phyloP scores from a whole-genome alignment of 2,113 vertebrate species.

The Myotis brandtii region DNA sequence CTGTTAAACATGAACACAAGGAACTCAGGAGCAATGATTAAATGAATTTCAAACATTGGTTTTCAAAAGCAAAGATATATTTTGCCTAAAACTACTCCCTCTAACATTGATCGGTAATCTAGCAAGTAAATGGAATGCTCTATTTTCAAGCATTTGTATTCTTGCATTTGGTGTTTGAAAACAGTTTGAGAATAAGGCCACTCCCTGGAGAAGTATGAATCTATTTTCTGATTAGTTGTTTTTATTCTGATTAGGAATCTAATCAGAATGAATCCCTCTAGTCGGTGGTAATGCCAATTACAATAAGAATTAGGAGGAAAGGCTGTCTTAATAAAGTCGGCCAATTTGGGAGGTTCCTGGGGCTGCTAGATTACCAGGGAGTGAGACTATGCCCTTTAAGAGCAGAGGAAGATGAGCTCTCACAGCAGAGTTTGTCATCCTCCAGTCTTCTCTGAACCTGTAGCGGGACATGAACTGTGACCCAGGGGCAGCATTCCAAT shows the following conservation, averaged over 20 bases:
- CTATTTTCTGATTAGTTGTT: conserved; percentile 52
- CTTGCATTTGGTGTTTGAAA: conserved; percentile 42
- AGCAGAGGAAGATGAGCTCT: not conserved
- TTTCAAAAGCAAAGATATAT: conserved; percentile 22
- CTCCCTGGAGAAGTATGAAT: conserved; percentile 24
- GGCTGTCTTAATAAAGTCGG: not conserved
- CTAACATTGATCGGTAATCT: not conserved
- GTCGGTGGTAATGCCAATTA: conserved; percentile 47
- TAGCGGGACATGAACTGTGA: not conserved
- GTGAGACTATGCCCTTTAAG: not conserved
- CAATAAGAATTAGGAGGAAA: conserved; percentile 40
- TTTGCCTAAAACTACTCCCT: not conserved
- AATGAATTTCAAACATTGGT: conserved; percentile 61
- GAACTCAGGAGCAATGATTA: conserved; percentile 31
- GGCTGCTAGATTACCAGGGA: not conserved
- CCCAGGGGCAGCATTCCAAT: not conserved
- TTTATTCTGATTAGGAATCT: conserved; percentile 63
- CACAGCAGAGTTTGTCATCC: not conserved
- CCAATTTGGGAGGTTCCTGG: not conserved
- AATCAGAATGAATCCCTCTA: conserved; percentile 44
- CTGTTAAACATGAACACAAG: conserved; percentile 83
- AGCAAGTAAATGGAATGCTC: not conserved
- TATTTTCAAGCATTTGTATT: conserved; percentile 55
- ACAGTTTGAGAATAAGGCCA: not conserved
- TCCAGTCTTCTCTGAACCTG: not conserved